Evolutionary conservation across 2,797 vertebrate genomes (phyloP), one percentile per base, ranked within the genome.

Genomic region (Platyrinchus mystaceus): DNA sequence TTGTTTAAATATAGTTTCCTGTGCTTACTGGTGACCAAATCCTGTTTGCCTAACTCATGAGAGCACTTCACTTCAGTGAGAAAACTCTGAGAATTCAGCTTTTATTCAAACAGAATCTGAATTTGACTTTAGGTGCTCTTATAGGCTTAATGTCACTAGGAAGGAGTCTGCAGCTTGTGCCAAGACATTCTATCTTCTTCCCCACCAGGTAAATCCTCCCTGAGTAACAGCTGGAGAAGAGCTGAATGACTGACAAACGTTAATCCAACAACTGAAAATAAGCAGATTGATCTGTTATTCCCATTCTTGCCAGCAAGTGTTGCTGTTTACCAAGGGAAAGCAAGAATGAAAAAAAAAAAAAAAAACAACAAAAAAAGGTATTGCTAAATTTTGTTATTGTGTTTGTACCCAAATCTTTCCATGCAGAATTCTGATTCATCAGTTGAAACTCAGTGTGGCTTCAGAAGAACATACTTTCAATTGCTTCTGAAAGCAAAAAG

Each of bases 261-360:
- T 2, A 84, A 84, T 75, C 56, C 4, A 30, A 41, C 69, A 68
- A 86, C 0, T 43, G 64, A 86, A 90, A 95, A 93, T 39, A 73
- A 94, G 59, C 41, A 28, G 58, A 69, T 36, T 64, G 66, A 46
- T 94, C 94, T 98, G 98, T 93, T 95, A 93, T 98, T 97, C 97
- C 97, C 83, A 64, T 76, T 96, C 94, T 96, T 95, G 95, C 97
- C 98, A 98, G 97, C 77, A 94, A 97, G 98, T 93, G 98, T 90
- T 98, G 98, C 97, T 98, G 95, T 98, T 97, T 96, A 94, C 94
- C 94, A 97, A 94, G 63, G 15, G 16, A 97, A 97, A 64, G 22
- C 19, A 89, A 52, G 49, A 67, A 79, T 2, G 2, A 13, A 14
- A 12, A 32, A 44, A n/a, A n/a, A 50, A 50, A 37, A 17, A 7